These are phyloP conservation scores for Muscina levida DNA, from an alignment of 2,888 invertebrate genomes.

Conservation along the genomic window DNA sequence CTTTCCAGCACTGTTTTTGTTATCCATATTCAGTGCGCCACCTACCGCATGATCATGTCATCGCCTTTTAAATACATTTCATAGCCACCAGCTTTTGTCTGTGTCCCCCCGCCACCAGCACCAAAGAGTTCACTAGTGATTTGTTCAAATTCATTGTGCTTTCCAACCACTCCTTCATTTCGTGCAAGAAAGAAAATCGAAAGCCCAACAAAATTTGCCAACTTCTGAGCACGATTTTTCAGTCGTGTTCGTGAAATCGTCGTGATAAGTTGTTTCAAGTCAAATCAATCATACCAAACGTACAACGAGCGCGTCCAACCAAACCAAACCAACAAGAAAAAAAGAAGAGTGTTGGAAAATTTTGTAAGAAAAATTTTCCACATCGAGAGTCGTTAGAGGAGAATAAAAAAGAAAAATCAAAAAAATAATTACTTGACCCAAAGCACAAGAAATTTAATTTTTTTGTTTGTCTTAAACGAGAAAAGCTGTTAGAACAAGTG, in stretches of 20 bases:
- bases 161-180: constrained; percentile 60
- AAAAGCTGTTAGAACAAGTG: constrained; percentile 57
- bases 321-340: too few species aligned
- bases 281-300: constrained; percentile 49
- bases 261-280: constrained; percentile 72
- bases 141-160: constrained; percentile 41
- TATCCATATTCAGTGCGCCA: too few species aligned
- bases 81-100: constrained; percentile 32
- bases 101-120: too few species aligned
- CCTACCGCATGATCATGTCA: too few species aligned
- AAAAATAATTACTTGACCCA: constrained; percentile 32
- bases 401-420: constrained; percentile 28
- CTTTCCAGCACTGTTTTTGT: too few species aligned
- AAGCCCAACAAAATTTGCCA: constrained; percentile 59
- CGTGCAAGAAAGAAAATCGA: constrained; percentile 19
- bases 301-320: constrained; percentile 68
- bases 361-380: constrained; percentile 66
- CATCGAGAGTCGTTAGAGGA: constrained; percentile 24
- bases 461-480: constrained; percentile 46
- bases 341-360: constrained; percentile 62
- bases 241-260: constrained; percentile 77
- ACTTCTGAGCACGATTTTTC: constrained; percentile 65
- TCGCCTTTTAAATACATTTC: too few species aligned
- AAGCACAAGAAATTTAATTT: constrained; percentile 57
- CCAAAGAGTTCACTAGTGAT: constrained; percentile 17